These are phyloP conservation scores for Cebus imitator DNA, from an alignment of 2,113 vertebrate species.

Conservation along the genomic window DNA sequence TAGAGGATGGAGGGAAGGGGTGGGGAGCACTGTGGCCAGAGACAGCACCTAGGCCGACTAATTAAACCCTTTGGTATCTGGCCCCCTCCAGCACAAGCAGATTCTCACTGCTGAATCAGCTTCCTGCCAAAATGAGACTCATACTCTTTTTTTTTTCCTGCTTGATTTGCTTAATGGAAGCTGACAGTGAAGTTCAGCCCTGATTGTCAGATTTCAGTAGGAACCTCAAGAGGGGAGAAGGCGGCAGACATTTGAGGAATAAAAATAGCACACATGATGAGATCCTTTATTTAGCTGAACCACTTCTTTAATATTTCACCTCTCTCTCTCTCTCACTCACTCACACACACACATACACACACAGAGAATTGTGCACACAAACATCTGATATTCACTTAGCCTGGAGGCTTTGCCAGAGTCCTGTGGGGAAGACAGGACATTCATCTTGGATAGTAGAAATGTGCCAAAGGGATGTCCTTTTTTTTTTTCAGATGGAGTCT, in stretches of 20 bases:
- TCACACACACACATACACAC: background rate
- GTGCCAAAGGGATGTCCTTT: background rate
- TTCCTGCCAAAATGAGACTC: constrained; percentile 72
- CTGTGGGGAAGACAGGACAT: background rate
- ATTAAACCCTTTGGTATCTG: constrained; percentile 60
- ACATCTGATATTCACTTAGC: background rate
- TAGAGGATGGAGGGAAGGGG: background rate
- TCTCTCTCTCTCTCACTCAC: background rate
- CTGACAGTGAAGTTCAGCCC: constrained; percentile 82
- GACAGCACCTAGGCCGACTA: background rate
- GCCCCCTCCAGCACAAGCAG: background rate
- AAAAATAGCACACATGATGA: constrained; percentile 84
- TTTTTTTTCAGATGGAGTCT: too few relatives aligned
- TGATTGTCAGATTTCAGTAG: constrained; percentile 84
- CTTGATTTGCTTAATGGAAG: constrained; percentile 85
- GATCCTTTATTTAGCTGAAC: constrained; percentile 82
- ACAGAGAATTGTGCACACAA: background rate
- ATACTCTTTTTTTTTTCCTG: constrained; percentile 55
- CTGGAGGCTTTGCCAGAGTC: background rate
- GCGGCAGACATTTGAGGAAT: constrained; percentile 80
- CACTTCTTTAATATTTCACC: constrained; percentile 74
- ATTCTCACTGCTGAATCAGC: constrained; percentile 76
- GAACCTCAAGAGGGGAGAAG: constrained; percentile 78
- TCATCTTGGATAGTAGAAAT: background rate
- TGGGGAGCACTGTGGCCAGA: background rate